phyloP scores from a whole-genome alignment of 1,140 invertebrate species.

The Trachymyrmex septentrionalis region DNA sequence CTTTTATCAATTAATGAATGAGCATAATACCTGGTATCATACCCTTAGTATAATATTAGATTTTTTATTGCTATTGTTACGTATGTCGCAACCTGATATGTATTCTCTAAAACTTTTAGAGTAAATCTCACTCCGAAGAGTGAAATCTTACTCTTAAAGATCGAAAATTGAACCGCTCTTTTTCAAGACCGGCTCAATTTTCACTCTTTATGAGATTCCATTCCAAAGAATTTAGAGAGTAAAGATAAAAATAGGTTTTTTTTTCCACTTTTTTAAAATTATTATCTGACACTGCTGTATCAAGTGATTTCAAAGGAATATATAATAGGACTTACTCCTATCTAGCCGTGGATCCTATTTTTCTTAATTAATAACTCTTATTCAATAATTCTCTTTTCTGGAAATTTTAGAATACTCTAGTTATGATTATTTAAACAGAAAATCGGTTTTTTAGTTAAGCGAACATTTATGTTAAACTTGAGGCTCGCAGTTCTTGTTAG shows the following conservation, averaged over 20 bases:
- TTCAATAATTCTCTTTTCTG: not conserved
- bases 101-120: too few relatives aligned
- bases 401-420: not conserved
- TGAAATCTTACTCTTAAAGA: too few relatives aligned
- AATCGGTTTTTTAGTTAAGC: not conserved
- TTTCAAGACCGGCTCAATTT: too few relatives aligned
- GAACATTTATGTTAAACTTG: not conserved
- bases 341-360: not conserved
- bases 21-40: too few relatives aligned
- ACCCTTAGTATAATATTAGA: too few relatives aligned
- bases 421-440: not conserved
- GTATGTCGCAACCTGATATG: too few relatives aligned
- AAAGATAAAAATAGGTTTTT: not conserved
- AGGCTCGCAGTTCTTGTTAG: not conserved
- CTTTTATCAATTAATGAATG: not conserved
- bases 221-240: too few relatives aligned
- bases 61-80: too few relatives aligned
- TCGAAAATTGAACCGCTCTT: too few relatives aligned
- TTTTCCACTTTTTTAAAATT: not conserved
- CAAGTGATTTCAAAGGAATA: too few relatives aligned
- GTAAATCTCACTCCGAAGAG: too few relatives aligned
- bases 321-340: not conserved
- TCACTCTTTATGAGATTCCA: too few relatives aligned
- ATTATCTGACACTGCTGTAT: not conserved
- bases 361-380: not conserved